phyloP scores from a whole-genome alignment of 2,888 invertebrate species.

The Meghimatium bilineatum region DNA sequence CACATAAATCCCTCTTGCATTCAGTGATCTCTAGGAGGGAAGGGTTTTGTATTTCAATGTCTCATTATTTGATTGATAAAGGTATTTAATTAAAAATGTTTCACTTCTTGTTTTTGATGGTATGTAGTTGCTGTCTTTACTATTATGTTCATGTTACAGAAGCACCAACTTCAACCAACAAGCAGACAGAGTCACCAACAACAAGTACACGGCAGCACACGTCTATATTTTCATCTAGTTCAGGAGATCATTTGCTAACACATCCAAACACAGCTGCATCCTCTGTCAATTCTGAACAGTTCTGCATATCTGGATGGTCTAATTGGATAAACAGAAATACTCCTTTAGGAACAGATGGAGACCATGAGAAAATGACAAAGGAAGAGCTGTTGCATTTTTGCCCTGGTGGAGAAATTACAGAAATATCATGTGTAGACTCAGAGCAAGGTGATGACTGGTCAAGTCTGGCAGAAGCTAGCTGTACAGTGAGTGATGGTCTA shows the following conservation, averaged over 20 bases:
- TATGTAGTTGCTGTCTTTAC: not conserved
- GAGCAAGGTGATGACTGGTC: constrained; percentile 57
- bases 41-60: too few relatives aligned
- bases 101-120: not conserved
- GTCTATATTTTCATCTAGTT: not conserved
- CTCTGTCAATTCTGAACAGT: not conserved
- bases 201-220: constrained; percentile 1
- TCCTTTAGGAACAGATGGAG: constrained; percentile 52
- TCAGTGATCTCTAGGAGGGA: too few relatives aligned
- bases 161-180: not conserved
- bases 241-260: not conserved
- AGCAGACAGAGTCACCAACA: not conserved
- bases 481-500: constrained; percentile 83
- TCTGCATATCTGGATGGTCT: constrained; percentile 43
- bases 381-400: constrained; percentile 55
- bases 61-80: too few relatives aligned
- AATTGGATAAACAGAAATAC: constrained; percentile 51
- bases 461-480: constrained; percentile 62
- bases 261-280: not conserved
- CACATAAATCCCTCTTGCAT: too few relatives aligned
- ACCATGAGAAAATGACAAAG: constrained; percentile 54
- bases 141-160: not conserved
- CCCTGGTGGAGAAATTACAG: constrained; percentile 60
- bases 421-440: constrained; percentile 65
- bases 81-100: too few relatives aligned